Evolutionary conservation across 2,888 invertebrate species (phyloP), one percentile per base, ranked within the genome.

Genomic region (Rhagium mordax): DNA sequence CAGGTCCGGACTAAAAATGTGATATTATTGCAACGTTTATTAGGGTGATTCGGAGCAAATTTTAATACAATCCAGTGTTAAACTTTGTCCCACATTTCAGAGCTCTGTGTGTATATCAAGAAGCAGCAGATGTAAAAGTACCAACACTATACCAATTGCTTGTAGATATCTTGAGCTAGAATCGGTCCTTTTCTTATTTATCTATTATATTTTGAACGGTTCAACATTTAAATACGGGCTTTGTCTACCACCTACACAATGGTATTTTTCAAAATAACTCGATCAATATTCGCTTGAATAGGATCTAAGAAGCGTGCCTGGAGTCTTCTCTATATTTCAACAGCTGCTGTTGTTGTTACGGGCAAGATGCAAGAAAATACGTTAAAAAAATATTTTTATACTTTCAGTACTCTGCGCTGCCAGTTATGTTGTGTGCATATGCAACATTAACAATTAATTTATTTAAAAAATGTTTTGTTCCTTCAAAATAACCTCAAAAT

Each of bases 231-330:
- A 65, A 65, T 65, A 49, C 33, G 20, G 29, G 6, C 41, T 59
- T 33, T 29, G 59, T 49, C 21, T 64, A 33, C 65, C 65, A 41
- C 65, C 65, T 65, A 65, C 65, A 65, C 65, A 65, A 65, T 65
- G 53, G 16, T 20, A 20, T 65, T 65, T 65, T 53, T 16, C 33
- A 70, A 70, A 70, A 74, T 72, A 72, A 74, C 72, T 66, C 53
- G 29, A 72, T 60, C 74, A 68, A 62, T 70, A 72, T 72, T 64
- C 68, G 66, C 60, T 68, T 65, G 65, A 74, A 70, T 71, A 55
- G 74, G 62, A 47, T 55, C 67, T 67, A 67, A 70, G 74, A 72
- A 74, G 71, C 66, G 74, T 74, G 74, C 74, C 70, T 51, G 33
- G 60, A 67, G 67, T 71, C 67, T 71, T 61, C 68, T 68, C 41